Evolutionary conservation across 2,113 vertebrate genomes (phyloP).

Genomic region (Cacatua alba): DNA sequence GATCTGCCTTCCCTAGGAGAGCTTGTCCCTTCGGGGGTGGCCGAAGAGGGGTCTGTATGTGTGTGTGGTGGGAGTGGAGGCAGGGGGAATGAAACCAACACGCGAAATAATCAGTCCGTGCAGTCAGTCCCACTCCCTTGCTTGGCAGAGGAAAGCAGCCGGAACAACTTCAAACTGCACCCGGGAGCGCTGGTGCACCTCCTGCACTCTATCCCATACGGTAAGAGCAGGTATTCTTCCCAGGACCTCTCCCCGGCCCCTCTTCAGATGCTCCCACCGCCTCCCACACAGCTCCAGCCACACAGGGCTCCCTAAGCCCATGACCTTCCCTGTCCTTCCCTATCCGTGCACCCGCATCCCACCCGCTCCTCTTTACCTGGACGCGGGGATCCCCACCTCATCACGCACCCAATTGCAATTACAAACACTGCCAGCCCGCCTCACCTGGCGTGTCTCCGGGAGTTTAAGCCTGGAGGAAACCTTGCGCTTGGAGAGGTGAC

Average conservation of each 20-base stretch:
- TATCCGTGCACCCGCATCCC: background rate
- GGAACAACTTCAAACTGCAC: background rate
- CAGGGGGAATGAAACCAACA: background rate
- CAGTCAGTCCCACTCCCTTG: background rate
- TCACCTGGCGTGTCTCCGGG: accelerated
- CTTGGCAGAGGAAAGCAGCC: background rate
- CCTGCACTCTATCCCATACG: background rate
- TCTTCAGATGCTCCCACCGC: too few relatives aligned
- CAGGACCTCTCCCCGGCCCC: background rate
- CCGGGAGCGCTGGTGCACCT: accelerated
- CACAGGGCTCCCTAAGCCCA: background rate
- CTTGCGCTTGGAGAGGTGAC: background rate
- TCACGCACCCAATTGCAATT: background rate
- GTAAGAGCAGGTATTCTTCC: background rate
- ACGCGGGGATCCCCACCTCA: background rate
- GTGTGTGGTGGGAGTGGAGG: background rate
- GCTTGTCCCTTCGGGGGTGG: background rate
- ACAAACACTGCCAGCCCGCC: accelerated
- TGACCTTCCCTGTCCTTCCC: background rate
- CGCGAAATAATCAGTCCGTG: background rate
- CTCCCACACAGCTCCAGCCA: background rate
- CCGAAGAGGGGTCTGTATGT: accelerated
- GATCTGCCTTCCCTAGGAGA: background rate
- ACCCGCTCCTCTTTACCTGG: background rate
- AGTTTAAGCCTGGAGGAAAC: background rate